Base-by-base conservation (phyloP, 2,113 vertebrate genomes). In the Alligator mississippiensis region DNA sequence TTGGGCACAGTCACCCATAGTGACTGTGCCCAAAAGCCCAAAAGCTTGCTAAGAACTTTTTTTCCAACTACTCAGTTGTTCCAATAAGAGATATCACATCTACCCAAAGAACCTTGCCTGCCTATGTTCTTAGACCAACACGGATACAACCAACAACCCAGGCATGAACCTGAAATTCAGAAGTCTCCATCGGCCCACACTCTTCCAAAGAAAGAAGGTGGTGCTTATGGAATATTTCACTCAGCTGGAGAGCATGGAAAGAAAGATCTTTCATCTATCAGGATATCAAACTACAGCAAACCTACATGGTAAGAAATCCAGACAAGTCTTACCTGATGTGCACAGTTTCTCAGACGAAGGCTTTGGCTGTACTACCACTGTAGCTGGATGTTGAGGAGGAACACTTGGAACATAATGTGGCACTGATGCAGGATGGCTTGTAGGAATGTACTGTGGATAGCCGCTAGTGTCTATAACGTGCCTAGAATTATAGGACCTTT, bases 391-490 rank as follows among this genome's bases (percentile, higher is more conserved):
- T 4, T 86, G 76, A 2, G 97, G 96, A 30, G 60, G 60, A 9
- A 97, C 94, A 30, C 76, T 96, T 0, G 97, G 97, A 11, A 83
- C 2, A 1, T 97, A 98, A 88, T 82, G 97, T 90, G 98, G 98
- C 77, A 97, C 96, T 0, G 95, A 22, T 0, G 97, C 75, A 3
- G 66, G 82, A 54, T 76, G 84, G 82, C 89, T 91, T 9, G 79
- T 27, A 34, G 92, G 4, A 4, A 82, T 90, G 59, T 94, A 87
- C 8, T 16, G 91, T 0, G 60, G 38, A 68, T 95, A 96, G 0
- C 58, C 59, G 1, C 22, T 62, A 93, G 96, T 90, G 68, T 82
- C 90, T 77, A 3, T 70, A 2, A 90, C 13, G 9, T 21, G 97
- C n/a, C 6, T 61, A 6, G 72, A 70, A 4, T 93, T 21, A 4